A percentile compares a stretch with the other conserved stretches of the same genome.
Conservation (phyloP, 1,140 invertebrate species). For the Popillia japonica region DNA sequence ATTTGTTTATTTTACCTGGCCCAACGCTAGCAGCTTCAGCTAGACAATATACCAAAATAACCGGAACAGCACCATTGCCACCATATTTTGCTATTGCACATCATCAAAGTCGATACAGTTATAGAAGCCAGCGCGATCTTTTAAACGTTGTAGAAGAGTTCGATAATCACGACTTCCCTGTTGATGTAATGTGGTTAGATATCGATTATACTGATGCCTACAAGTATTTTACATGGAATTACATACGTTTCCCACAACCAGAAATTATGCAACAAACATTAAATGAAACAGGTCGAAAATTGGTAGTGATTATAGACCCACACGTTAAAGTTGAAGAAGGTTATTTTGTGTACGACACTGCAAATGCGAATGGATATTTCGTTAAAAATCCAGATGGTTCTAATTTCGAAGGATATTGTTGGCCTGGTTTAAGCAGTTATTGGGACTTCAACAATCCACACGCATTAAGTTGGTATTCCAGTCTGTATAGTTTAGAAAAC, state of each 20-base stretch:
- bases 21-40: conserved; percentile 84
- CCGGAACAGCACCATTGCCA: conserved; percentile 71
- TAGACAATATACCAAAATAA: conserved; percentile 84
- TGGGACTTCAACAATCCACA: conserved; percentile 74
- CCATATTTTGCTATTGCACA: conserved; percentile 68
- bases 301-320: conserved; percentile 79
- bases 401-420: conserved; percentile 70
- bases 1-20: conserved; percentile 90
- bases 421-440: conserved; percentile 76
- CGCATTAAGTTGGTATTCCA: conserved; percentile 71
- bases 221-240: conserved; percentile 77
- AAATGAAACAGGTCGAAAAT: conserved; percentile 69
- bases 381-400: conserved; percentile 70
- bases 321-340: conserved; percentile 73
- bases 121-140: conserved; percentile 78
- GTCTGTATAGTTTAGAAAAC: conserved; percentile 65
- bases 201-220: conserved; percentile 81
- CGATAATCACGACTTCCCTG: conserved; percentile 75
- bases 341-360: conserved; percentile 69
- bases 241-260: conserved; percentile 69
- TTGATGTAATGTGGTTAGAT: conserved; percentile 79
- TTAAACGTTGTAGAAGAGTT: conserved; percentile 64
- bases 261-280: conserved; percentile 70
- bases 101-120: conserved; percentile 81
- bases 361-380: conserved; percentile 64